phyloP scores from a whole-genome alignment of 2,888 invertebrate species.

The Eupithecia subfuscata region DNA sequence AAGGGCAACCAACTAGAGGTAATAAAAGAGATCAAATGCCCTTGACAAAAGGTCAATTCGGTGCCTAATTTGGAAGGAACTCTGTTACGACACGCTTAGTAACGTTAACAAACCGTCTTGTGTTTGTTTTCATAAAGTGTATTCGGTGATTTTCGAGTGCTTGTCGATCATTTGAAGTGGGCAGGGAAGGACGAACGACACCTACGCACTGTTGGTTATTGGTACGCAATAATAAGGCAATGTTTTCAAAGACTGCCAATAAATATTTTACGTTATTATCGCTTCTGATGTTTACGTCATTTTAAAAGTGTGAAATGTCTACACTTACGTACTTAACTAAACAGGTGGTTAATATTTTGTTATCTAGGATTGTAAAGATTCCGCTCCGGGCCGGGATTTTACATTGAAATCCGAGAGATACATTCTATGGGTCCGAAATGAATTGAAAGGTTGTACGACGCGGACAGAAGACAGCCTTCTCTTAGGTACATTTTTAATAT shows the following conservation, averaged over 20 bases:
- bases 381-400: background rate
- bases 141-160: constrained; percentile 76
- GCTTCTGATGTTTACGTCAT: constrained; percentile 19
- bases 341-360: constrained; percentile 3
- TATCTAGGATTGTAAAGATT: constrained; percentile 7
- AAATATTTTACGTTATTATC: constrained; percentile 30
- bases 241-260: constrained; percentile 31
- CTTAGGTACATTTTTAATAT: too few relatives aligned
- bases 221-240: constrained; percentile 38
- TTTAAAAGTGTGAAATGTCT: constrained; percentile 17
- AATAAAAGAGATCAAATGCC: too few relatives aligned
- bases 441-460: constrained; percentile 33
- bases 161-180: constrained; percentile 68
- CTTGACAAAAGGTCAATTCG: constrained; percentile 76
- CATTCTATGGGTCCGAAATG: constrained; percentile 4
- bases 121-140: constrained; percentile 73
- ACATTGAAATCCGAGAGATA: background rate
- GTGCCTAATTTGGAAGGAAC: constrained; percentile 64
- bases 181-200: constrained; percentile 65
- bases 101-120: constrained; percentile 61
- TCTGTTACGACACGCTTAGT: constrained; percentile 66
- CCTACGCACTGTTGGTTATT: constrained; percentile 53
- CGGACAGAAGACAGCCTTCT: too few relatives aligned
- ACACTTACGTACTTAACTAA: background rate
- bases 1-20: too few relatives aligned